Evolutionary conservation across 2,888 invertebrate species (phyloP), one percentile per base, ranked within the genome.

Genomic region (Harpagoxenus sublaevis): DNA sequence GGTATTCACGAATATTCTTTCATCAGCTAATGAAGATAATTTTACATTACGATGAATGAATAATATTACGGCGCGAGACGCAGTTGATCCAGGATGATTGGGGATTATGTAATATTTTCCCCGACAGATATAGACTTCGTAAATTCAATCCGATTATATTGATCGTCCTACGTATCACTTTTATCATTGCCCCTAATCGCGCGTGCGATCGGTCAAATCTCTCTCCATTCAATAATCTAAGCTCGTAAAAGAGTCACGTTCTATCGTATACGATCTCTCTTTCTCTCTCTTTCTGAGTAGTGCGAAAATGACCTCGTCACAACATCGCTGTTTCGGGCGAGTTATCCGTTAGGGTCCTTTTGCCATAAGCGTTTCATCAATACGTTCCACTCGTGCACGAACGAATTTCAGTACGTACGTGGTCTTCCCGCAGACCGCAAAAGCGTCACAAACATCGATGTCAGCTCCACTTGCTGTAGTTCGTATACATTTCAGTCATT

Each of bases 381-480:
- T 77, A 66, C 48, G 5, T 65, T 65, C 9, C 23, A 51, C 48
- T 51, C 66, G 35, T 18, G 51, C 51, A 39, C 51, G 48, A 35
- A 51, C 15, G 15, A 51, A 66, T 66, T 15, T 23, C 23, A 18
- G 39, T 51, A 35, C 45, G 23, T 23, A 23, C 23, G n/a, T n/a
- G 75, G 9, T 77, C 23, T 48, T 35, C 31, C 18, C 35, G 15
- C 53, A 71, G 12, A 71, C 35, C 53, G 23, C 28, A 66, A 77
- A 77, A 77, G 15, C 62, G 10, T 48, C 35, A 77, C 68, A 51
- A 65, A 66, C 31, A 63, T 48, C 15, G 45, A 65, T 35, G n/a
- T 75, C 66, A 74, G 48, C n/a, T 75, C 31, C 45, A 48, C n/a
- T 65, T 28, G 45, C 18, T 48, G 74, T 65, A 74, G 12, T 45